Evolutionary conservation across 2,888 invertebrate species (phyloP).

Genomic region (Chrysina gloriosa): DNA sequence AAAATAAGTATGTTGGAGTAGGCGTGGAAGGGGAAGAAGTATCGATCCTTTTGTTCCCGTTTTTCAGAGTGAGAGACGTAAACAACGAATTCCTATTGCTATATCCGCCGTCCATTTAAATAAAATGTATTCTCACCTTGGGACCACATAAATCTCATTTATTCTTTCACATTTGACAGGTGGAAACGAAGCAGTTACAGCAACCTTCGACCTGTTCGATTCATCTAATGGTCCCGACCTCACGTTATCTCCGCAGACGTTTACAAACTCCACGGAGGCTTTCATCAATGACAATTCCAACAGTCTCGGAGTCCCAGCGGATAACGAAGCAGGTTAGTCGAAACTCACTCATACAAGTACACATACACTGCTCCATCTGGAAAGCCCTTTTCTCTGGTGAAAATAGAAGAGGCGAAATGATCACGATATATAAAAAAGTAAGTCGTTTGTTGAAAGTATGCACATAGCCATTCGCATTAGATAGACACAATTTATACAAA

Average conservation of each 20-base stretch:
- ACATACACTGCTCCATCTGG: background rate
- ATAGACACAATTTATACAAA: too few relatives aligned
- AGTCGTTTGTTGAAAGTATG: too few relatives aligned
- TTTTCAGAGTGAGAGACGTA: background rate
- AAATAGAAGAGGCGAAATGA: background rate
- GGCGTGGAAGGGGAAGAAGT: too few relatives aligned
- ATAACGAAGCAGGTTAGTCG: constrained; percentile 70
- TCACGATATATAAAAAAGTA: background rate
- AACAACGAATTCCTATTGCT: constrained; percentile 4
- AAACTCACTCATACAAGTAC: constrained; percentile 22
- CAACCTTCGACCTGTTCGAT: constrained; percentile 71
- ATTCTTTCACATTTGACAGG: constrained; percentile 52
- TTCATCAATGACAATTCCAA: constrained; percentile 75
- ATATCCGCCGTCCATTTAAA: constrained; percentile 28
- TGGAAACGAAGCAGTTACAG: constrained; percentile 61
- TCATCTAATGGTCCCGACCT: constrained; percentile 72
- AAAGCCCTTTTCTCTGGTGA: background rate
- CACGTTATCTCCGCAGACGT: constrained; percentile 72
- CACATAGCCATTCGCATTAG: too few relatives aligned
- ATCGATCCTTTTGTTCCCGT: too few relatives aligned
- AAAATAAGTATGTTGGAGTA: too few relatives aligned
- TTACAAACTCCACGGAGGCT: constrained; percentile 73
- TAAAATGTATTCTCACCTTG: constrained; percentile 26
- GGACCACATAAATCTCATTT: constrained; percentile 36
- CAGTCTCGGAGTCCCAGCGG: constrained; percentile 71